Evolutionary conservation across 2,113 vertebrate genomes (phyloP).

Genomic region (Peromyscus polionotus): DNA sequence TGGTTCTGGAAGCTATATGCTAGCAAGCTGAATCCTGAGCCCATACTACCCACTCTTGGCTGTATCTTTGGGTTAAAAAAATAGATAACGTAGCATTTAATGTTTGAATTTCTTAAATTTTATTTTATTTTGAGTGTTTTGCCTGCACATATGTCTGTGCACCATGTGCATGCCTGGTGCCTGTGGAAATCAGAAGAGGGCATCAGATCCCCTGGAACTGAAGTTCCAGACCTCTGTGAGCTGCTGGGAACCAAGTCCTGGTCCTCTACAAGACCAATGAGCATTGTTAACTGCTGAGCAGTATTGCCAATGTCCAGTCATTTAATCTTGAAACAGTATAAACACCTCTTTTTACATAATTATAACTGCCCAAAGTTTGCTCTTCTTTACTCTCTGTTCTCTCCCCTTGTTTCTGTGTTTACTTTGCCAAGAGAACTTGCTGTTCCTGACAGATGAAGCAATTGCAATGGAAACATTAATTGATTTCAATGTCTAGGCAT

Average conservation of each 20-base stretch:
- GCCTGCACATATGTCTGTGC: neutral
- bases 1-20: neutral
- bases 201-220: neutral
- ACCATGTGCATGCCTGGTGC: neutral
- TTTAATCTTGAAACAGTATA: conserved; percentile 13
- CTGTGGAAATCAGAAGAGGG: neutral
- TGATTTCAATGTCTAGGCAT: conserved; percentile 52
- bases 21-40: neutral
- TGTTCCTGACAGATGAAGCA: conserved; percentile 42
- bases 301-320: neutral
- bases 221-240: neutral
- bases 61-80: neutral
- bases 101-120: neutral
- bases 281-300: neutral
- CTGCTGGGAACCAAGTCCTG: neutral
- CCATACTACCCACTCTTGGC: neutral
- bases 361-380: neutral
- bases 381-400: neutral
- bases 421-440: conserved; percentile 29
- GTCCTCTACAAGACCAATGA: neutral
- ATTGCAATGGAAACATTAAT: conserved; percentile 41
- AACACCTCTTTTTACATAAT: neutral
- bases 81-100: neutral
- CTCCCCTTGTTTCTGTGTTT: neutral
- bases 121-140: neutral